Evolutionary conservation across 2,113 vertebrate genomes (phyloP), one percentile per base, ranked within the genome.

Genomic region (Planiliza haematocheilus): DNA sequence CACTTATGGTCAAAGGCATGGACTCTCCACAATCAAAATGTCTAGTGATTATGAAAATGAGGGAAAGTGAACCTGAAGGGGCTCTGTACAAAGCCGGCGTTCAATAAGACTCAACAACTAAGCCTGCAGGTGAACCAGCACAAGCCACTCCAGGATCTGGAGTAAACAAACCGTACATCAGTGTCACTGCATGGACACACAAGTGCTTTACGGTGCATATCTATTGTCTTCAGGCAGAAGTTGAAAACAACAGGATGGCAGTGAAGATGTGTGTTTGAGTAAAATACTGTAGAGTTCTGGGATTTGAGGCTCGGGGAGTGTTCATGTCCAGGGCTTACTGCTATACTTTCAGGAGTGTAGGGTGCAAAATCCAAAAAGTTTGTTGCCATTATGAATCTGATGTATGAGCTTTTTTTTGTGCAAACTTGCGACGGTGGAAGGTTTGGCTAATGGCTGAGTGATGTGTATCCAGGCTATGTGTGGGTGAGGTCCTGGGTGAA

Each of bases 131-230:
- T 77, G 61, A 74, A 49, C 41, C 41, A 12, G 7, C 21, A 46
- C 34, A n/a, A 43, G 1, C 79, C 46, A 56, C 56, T 55, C 34
- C 7, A 2, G 5, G 56, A 66, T 51, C 16, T 39, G 39, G 8
- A 64, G 63, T 74, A 84, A 85, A 82, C 70, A 89, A 84, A 66
- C 82, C 77, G 70, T 82, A 36, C 53, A 70, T 84, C 79, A 84
- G 45, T 7, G 7, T 77, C 74, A 6, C 59, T 1, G 37, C 16
- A 38, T 13, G 38, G 30, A 61, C 51, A 59, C 18, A 69, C 16
- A 38, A 11, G 12, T 9, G 43, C 16, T 70, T 51, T 24, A 53
- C 1, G 5, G 46, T 13, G 39, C 2, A 65, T 70, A 55, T 50
- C 42, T 13, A 52, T 62, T 70, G 69, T 59, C 13, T 69, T 48